phyloP scores from a whole-genome alignment of 1,140 invertebrate species.

The Zaprionus kolodkinae region DNA sequence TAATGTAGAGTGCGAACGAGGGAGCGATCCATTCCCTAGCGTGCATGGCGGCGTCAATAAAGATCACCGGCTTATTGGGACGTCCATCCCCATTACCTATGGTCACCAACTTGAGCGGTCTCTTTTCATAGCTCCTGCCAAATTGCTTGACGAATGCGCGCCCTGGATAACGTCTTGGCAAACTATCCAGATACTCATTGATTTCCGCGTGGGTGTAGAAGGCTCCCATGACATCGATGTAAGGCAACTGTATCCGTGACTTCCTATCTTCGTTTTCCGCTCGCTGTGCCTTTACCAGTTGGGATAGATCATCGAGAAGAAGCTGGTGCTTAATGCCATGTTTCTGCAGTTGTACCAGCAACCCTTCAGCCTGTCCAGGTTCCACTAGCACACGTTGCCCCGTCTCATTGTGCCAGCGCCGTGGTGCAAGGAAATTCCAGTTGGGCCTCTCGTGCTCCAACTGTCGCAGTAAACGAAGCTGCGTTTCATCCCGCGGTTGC shows the following conservation, averaged over 20 bases:
- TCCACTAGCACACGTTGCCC: slow-evolving; percentile 74
- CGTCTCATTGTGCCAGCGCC: slow-evolving; percentile 20
- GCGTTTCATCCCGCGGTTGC: neutral
- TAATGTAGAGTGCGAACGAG: slow-evolving; percentile 87
- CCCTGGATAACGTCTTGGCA: slow-evolving; percentile 84
- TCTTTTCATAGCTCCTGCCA: slow-evolving; percentile 85
- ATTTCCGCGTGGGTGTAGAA: slow-evolving; percentile 84
- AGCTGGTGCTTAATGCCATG: slow-evolving; percentile 61
- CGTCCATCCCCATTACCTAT: slow-evolving; percentile 84
- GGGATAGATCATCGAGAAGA: slow-evolving; percentile 73
- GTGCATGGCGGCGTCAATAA: slow-evolving; percentile 87
- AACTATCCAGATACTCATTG: slow-evolving; percentile 85
- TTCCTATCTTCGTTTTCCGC: slow-evolving; percentile 50
- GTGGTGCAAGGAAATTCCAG: slow-evolving; percentile 49
- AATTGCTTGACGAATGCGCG: slow-evolving; percentile 83
- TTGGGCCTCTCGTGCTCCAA: slow-evolving; percentile 21
- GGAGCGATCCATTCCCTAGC: slow-evolving; percentile 90
- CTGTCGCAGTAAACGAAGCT: slow-evolving; percentile 31
- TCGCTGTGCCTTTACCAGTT: slow-evolving; percentile 42
- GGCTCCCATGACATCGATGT: slow-evolving; percentile 54
- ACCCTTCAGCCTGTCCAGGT: slow-evolving; percentile 51
- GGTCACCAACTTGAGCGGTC: slow-evolving; percentile 85
- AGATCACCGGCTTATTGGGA: slow-evolving; percentile 85
- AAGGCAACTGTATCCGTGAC: slow-evolving; percentile 21
- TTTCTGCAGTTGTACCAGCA: slow-evolving; percentile 52